Conservation (phyloP, 2,888 invertebrate genomes). For the Bombylius discolor region DNA sequence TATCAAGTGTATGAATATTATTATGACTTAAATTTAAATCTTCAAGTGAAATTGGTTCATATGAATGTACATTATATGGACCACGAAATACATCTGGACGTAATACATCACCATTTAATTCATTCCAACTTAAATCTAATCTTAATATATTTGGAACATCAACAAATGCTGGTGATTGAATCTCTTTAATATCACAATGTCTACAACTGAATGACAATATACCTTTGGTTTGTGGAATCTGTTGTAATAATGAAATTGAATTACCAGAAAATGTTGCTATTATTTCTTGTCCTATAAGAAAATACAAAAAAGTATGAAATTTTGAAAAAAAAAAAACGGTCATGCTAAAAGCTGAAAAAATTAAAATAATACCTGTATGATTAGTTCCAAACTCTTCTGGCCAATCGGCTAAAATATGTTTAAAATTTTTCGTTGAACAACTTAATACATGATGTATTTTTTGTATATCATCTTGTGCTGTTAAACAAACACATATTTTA, state of each 20-base stretch:
- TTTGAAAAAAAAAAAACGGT: too few relatives aligned
- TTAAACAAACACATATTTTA: conserved; percentile 26
- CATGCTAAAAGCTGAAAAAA: too few relatives aligned
- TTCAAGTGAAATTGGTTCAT: conserved; percentile 45
- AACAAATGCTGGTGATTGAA: conserved; percentile 30
- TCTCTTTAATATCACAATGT: conserved; percentile 27
- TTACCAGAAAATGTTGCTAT: conserved; percentile 31
- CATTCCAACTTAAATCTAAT: conserved; percentile 33
- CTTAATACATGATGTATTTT: conserved; percentile 23
- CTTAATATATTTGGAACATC: conserved; percentile 30
- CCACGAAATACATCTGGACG: conserved; percentile 54
- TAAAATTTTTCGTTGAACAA: conserved; percentile 27
- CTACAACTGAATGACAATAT: conserved; percentile 29
- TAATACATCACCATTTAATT: conserved; percentile 40
- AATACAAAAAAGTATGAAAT: neutral
- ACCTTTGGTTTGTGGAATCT: conserved; percentile 31
- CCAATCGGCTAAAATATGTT: conserved; percentile 32
- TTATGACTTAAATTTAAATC: conserved; percentile 51
- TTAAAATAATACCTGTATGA: conserved; percentile 19
- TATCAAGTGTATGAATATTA: conserved; percentile 46
- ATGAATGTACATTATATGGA: conserved; percentile 43
- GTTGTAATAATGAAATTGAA: conserved; percentile 26
- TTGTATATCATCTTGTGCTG: conserved; percentile 20
- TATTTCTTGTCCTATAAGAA: conserved; percentile 22
- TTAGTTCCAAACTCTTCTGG: conserved; percentile 28